phyloP scores from a whole-genome alignment of 1,140 invertebrate species.

The Eufriesea mexicana region DNA sequence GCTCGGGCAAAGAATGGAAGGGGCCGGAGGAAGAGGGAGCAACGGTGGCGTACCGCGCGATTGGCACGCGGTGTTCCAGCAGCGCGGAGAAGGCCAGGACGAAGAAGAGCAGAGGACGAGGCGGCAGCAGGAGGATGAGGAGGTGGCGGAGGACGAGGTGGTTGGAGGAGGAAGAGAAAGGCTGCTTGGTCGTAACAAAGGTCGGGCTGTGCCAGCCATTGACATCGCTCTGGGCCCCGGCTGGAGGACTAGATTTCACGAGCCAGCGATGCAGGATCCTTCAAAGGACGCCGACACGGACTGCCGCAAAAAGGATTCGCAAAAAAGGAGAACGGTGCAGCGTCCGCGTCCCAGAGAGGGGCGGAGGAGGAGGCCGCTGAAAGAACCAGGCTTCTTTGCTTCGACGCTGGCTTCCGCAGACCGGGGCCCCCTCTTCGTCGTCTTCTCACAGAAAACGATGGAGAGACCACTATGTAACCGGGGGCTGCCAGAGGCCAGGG shows the following conservation, averaged over 20 bases:
- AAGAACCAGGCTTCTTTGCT: conserved; percentile 64
- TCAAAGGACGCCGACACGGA: conserved; percentile 78
- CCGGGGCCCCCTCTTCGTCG: neutral
- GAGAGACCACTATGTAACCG: neutral
- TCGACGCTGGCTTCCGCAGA: conserved; percentile 59
- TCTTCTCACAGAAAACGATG: conserved; percentile 47
- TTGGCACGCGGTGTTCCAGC: neutral
- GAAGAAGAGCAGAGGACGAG: conserved; percentile 38
- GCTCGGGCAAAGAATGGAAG: too few species aligned
- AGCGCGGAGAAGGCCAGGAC: conserved; percentile 27
- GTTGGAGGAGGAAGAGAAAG: conserved; percentile 64
- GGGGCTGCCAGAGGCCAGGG: neutral
- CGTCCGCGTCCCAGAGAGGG: neutral
- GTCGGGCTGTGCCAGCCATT: conserved; percentile 78
- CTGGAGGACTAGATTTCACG: conserved; percentile 82
- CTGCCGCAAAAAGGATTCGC: conserved; percentile 81
- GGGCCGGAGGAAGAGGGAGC: neutral
- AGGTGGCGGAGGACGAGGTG: conserved; percentile 48
- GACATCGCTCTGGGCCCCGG: conserved; percentile 74
- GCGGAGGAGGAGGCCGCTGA: conserved; percentile 54
- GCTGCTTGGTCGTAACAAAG: conserved; percentile 77
- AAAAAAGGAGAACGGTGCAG: conserved; percentile 63
- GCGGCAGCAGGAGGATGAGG: conserved; percentile 38
- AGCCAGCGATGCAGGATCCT: conserved; percentile 80
- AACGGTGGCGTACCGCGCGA: conserved; percentile 24